A percentile compares a stretch with the other conserved stretches of the same genome.
These are phyloP conservation scores for Morinoia aosen DNA, from an alignment of 2,888 invertebrate genomes.

Conservation along the genomic window DNA sequence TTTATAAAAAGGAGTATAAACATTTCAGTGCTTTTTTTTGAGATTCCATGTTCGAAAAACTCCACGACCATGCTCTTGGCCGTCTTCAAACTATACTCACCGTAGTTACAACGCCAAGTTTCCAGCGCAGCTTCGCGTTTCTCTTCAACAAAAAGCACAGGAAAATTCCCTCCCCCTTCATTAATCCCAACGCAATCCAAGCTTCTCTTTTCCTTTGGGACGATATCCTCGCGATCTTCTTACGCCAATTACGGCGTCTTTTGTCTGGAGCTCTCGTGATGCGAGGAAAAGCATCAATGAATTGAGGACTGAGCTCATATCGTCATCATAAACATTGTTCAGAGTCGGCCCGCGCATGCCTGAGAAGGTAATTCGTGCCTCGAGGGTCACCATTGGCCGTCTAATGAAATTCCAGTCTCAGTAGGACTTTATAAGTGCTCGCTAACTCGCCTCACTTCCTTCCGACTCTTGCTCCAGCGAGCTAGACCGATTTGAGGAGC, in stretches of 20 bases:
- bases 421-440: conserved; percentile 50
- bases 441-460: conserved; percentile 38
- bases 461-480: not conserved
- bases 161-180: not conserved
- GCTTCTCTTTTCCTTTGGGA: not conserved
- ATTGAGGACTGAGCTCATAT: conserved; percentile 26
- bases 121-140: not conserved
- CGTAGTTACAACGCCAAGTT: not conserved
- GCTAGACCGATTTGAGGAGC: not conserved
- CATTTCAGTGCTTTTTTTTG: no score
- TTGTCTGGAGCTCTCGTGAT: conserved; percentile 21
- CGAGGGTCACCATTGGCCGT: conserved; percentile 38
- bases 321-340: conserved; percentile 50
- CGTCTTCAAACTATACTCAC: no score
- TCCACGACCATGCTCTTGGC: no score
- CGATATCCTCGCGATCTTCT: conserved; percentile 20
- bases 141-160: not conserved
- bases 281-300: conserved; percentile 12
- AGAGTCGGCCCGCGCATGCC: conserved; percentile 36
- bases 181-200: conserved; percentile 7
- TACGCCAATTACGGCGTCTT: conserved; percentile 30
- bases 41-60: no score
- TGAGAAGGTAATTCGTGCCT: conserved; percentile 47
- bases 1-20: no score
- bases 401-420: conserved; percentile 47